These are phyloP conservation scores for Eulemur albifrons DNA, from an alignment of 2,797 vertebrate species.

Conservation along the genomic window DNA sequence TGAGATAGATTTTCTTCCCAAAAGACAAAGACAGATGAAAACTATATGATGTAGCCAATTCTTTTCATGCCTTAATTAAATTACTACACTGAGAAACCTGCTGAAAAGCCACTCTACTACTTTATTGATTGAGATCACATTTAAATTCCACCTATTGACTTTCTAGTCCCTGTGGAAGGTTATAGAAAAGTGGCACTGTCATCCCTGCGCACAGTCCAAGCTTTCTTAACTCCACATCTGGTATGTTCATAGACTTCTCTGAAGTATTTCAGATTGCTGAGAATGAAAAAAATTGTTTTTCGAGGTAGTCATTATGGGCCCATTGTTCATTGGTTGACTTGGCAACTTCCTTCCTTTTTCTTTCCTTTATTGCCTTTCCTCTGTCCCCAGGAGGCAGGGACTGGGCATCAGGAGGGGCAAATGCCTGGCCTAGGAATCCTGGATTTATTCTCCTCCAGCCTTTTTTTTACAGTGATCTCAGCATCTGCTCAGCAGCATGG, in stretches of 20 bases:
- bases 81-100: conserved; percentile 28
- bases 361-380: conserved; percentile 23
- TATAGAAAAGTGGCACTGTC: neutral
- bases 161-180: conserved; percentile 17
- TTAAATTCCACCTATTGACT: conserved; percentile 66
- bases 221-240: conserved; percentile 2
- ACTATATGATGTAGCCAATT: neutral
- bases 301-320: neutral
- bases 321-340: neutral
- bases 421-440: neutral
- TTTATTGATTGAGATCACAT: conserved; percentile 62
- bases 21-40: conserved; percentile 57
- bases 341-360: neutral
- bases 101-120: neutral
- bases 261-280: neutral
- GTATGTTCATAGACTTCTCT: neutral
- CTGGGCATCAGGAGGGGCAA: neutral
- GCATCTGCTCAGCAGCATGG: neutral
- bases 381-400: neutral
- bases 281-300: neutral
- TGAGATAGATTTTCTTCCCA: neutral
- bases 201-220: neutral
- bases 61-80: conserved; percentile 51
- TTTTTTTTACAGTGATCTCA: conserved; percentile 40
- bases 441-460: neutral